Percentiles rank a stretch among this genome's conserved stretches.
Conservation (phyloP, 2,797 vertebrate genomes). For the Smutsia gigantea region DNA sequence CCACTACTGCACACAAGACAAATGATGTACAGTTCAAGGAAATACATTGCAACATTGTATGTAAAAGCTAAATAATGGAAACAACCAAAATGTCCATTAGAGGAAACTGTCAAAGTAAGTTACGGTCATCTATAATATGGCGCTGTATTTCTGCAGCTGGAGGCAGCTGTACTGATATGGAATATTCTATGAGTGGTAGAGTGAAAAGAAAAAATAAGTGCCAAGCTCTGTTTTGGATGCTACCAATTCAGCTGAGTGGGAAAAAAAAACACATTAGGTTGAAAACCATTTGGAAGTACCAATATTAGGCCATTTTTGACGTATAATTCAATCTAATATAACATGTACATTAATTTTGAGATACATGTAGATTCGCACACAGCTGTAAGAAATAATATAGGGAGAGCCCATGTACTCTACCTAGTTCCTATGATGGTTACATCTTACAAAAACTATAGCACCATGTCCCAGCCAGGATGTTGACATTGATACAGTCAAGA, state of each 20-base stretch:
- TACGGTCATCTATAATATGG: neutral
- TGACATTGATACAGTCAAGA: neutral
- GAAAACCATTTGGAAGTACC: neutral
- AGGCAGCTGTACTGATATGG: neutral
- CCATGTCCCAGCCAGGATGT: neutral
- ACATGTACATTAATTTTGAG: neutral
- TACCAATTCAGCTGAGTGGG: neutral
- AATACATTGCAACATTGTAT: neutral
- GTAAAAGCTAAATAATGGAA: slow-evolving; percentile 28
- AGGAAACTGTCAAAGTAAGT: slow-evolving; percentile 31
- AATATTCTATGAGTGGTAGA: neutral
- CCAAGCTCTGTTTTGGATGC: neutral
- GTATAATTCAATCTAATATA: neutral
- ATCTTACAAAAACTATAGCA: neutral
- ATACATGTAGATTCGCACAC: neutral
- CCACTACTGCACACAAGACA: neutral
- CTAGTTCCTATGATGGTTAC: neutral
- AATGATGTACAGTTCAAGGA: neutral
- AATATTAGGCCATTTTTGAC: neutral
- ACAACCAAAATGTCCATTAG: neutral
- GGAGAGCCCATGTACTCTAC: neutral
- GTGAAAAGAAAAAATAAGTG: neutral
- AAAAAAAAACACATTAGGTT: neutral
- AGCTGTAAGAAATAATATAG: neutral
- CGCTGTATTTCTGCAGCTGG: slow-evolving; percentile 40